These are phyloP conservation scores for Sebastes baramenuke DNA, from an alignment of 2,797 vertebrate species.

Conservation along the genomic window DNA sequence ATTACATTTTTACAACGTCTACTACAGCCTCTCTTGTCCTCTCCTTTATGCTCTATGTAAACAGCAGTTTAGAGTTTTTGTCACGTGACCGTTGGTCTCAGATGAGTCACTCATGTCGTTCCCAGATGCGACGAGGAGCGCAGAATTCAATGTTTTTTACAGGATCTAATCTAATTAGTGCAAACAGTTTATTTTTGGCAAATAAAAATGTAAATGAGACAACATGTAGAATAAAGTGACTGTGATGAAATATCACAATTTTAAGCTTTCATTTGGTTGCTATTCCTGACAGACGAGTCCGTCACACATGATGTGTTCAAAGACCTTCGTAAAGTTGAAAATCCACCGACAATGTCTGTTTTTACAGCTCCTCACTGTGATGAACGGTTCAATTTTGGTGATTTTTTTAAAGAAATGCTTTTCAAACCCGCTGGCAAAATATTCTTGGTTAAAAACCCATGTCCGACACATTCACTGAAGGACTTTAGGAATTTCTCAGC, in stretches of 20 bases:
- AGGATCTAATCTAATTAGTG: no score
- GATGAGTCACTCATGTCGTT: no score
- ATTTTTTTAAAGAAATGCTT: neutral
- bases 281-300: neutral
- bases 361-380: neutral
- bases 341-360: neutral
- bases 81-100: no score
- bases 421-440: neutral
- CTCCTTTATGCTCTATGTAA: no score
- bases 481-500: constrained; percentile 25
- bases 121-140: no score
- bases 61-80: no score
- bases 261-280: neutral
- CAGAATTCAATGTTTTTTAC: no score
- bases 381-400: neutral
- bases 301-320: neutral
- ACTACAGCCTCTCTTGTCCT: no score
- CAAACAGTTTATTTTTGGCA: neutral
- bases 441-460: neutral
- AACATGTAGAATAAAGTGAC: neutral
- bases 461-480: neutral
- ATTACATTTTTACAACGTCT: no score
- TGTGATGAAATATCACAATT: neutral
- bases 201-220: neutral
- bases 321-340: neutral